These are phyloP conservation scores for Polymixis lichenea DNA, from an alignment of 2,888 invertebrate species.

Conservation along the genomic window DNA sequence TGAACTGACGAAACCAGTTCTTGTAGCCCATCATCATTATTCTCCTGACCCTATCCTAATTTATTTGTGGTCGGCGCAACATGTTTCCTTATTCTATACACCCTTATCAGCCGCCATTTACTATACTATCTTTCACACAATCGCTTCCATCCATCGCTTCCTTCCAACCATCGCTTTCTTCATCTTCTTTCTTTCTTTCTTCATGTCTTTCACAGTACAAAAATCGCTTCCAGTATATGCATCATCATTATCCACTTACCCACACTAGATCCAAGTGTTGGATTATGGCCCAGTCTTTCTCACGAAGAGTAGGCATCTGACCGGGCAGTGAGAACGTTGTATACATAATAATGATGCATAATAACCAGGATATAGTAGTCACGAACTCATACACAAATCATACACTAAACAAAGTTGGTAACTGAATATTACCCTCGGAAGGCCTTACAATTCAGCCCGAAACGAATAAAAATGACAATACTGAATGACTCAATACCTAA, in stretches of 20 bases:
- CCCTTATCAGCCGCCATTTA: background rate
- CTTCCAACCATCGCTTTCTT: too few species aligned
- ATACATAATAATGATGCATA: too few species aligned
- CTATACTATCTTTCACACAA: too few species aligned
- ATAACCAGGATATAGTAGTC: background rate
- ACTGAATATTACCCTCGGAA: too few species aligned
- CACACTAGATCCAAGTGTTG: background rate
- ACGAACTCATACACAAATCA: too few species aligned
- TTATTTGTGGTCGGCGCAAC: too few species aligned
- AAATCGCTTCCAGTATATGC: background rate
- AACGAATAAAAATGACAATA: background rate
- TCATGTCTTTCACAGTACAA: background rate
- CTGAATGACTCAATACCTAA: conserved; percentile 8
- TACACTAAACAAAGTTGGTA: background rate
- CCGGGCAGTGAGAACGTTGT: background rate
- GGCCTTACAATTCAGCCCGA: background rate
- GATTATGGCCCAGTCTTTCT: background rate
- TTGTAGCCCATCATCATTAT: background rate
- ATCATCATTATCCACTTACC: background rate
- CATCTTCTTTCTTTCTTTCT: too few species aligned
- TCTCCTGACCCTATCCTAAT: background rate
- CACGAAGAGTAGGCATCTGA: background rate
- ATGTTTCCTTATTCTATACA: too few species aligned
- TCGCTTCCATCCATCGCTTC: too few species aligned
- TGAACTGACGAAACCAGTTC: background rate